A percentile compares a stretch with the other conserved stretches of the same genome.
Evolutionary conservation across 1,140 invertebrate species (phyloP).

Genomic region (Drosophila sucinea): DNA sequence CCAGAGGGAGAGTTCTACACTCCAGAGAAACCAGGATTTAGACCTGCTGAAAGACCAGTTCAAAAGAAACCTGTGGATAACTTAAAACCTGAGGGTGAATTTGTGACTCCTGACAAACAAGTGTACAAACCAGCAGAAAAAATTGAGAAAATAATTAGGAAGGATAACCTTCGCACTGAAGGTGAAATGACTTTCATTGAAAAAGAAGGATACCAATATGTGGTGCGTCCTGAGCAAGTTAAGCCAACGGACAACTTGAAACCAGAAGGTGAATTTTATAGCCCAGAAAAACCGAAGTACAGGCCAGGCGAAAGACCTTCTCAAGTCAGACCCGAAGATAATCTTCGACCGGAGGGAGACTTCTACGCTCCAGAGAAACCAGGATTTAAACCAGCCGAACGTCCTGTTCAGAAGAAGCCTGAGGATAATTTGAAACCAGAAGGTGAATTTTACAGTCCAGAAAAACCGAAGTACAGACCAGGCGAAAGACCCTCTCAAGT

Average conservation of each 20-base stretch:
- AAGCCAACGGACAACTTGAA: not conserved
- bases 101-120: slow-evolving; percentile 73
- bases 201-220: slow-evolving; percentile 24
- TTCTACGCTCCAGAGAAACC: slow-evolving; percentile 82
- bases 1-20: slow-evolving; percentile 73
- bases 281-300: slow-evolving; percentile 23
- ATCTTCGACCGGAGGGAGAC: slow-evolving; percentile 86
- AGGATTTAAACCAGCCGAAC: slow-evolving; percentile 83
- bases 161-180: slow-evolving; percentile 87
- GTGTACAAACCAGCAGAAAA: slow-evolving; percentile 84
- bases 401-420: slow-evolving; percentile 33
- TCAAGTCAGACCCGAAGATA: slow-evolving; percentile 86
- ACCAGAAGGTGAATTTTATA: slow-evolving; percentile 31
- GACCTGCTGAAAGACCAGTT: slow-evolving; percentile 84
- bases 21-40: slow-evolving; percentile 63
- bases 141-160: slow-evolving; percentile 84
- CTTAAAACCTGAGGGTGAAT: slow-evolving; percentile 86
- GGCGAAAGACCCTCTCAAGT: slow-evolving; percentile 83
- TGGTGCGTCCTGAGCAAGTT: slow-evolving; percentile 34
- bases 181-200: slow-evolving; percentile 84
- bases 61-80: slow-evolving; percentile 86
- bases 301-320: slow-evolving; percentile 6
- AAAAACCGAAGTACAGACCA: slow-evolving; percentile 70
- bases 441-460: slow-evolving; percentile 78
- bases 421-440: slow-evolving; percentile 79